phyloP scores from a whole-genome alignment of 2,888 invertebrate genomes.

The Eristalis pertinax region DNA sequence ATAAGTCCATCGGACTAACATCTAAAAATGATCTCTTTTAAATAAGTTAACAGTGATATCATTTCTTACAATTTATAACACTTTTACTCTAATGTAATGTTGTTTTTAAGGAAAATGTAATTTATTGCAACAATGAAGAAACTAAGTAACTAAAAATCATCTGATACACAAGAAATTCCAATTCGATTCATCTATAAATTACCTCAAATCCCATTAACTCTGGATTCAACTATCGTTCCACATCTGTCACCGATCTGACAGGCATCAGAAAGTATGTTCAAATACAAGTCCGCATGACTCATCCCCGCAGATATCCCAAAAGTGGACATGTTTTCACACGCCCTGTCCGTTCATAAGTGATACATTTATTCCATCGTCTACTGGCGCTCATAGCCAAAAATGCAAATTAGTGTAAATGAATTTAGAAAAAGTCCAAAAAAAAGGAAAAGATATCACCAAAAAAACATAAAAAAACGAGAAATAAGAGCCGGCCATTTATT shows the following conservation, averaged over 20 bases:
- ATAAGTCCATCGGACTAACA: too few species aligned
- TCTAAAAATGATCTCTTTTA: too few species aligned
- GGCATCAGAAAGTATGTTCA: not conserved
- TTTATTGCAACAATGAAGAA: too few species aligned
- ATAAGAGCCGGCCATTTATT: slow-evolving; percentile 43
- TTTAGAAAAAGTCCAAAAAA: slow-evolving; percentile 12
- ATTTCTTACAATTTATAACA: too few species aligned
- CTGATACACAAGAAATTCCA: not conserved
- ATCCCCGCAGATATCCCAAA: not conserved
- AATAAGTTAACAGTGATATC: too few species aligned
- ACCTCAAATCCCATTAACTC: not conserved
- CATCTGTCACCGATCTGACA: not conserved
- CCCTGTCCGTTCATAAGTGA: slow-evolving; percentile 25
- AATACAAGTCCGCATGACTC: not conserved
- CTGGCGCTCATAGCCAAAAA: slow-evolving; percentile 18
- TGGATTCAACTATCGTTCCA: not conserved
- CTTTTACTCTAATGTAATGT: too few species aligned
- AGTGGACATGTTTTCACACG: slow-evolving; percentile 10
- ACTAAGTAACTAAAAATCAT: not conserved
- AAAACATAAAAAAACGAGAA: too few species aligned
- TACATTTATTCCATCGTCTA: slow-evolving; percentile 38
- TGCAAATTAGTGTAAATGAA: slow-evolving; percentile 31
- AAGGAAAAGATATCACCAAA: slow-evolving; percentile 29
- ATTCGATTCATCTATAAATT: too few species aligned
- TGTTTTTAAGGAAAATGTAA: too few species aligned